Conservation (phyloP, 2,113 vertebrate genomes). For the Eudyptes chrysolophus region DNA sequence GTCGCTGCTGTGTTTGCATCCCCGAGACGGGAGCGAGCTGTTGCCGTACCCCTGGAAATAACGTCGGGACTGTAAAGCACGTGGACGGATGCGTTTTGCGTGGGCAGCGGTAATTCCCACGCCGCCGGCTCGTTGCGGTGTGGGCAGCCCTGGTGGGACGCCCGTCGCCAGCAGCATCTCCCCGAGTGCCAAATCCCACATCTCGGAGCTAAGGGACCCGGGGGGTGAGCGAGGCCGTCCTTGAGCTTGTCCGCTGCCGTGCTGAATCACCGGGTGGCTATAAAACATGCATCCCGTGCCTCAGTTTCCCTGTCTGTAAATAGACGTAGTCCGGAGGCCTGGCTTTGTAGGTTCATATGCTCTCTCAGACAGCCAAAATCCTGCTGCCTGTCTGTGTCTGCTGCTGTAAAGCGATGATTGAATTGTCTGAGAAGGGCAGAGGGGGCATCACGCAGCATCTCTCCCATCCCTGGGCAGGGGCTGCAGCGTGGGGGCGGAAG, state of each 20-base stretch:
- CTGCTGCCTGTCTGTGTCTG: not conserved
- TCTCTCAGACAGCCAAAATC: not conserved
- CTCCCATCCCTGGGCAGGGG: accelerated
- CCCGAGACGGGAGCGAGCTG: not conserved
- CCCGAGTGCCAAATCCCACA: not conserved
- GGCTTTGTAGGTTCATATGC: not conserved
- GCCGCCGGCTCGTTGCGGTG: accelerated
- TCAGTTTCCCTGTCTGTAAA: not conserved
- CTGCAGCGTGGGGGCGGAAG: not conserved
- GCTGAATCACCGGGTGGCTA: not conserved
- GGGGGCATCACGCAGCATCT: not conserved
- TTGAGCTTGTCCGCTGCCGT: not conserved
- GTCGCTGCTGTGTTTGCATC: accelerated
- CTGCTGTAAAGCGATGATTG: accelerated
- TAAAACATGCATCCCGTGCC: accelerated
- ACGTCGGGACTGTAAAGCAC: not conserved
- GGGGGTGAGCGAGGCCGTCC: not conserved
- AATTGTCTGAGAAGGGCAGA: not conserved
- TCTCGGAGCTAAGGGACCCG: accelerated
- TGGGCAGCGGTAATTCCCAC: not conserved
- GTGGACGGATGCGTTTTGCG: not conserved
- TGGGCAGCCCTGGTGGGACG: not conserved
- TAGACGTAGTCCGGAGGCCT: accelerated
- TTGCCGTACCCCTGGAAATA: not conserved
- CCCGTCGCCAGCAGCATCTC: not conserved